Evolutionary conservation across 2,888 invertebrate genomes (phyloP).

Genomic region (Heliconius ismenius): DNA sequence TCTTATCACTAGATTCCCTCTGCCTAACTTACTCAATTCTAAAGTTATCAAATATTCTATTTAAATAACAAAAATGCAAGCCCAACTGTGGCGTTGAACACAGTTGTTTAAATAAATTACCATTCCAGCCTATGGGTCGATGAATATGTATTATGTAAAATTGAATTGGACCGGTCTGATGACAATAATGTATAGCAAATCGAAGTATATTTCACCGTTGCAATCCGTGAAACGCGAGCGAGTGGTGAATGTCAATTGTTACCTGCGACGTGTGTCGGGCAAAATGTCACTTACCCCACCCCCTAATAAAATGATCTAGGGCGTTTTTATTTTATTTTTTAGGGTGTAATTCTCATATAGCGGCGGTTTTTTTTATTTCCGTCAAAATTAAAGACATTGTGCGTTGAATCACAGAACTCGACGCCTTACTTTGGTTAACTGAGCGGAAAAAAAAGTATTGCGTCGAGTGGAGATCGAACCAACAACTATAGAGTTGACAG

Average conservation of each 20-base stretch:
- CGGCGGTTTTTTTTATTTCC: neutral
- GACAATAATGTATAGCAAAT: slow-evolving; percentile 52
- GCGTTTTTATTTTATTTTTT: neutral
- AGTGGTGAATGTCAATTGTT: slow-evolving; percentile 33
- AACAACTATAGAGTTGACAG: neutral
- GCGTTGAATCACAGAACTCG: neutral
- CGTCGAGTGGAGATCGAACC: neutral
- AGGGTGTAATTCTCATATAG: neutral
- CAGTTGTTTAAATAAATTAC: slow-evolving; percentile 75
- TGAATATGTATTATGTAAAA: slow-evolving; percentile 69
- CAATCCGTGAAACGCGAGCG: slow-evolving; percentile 33
- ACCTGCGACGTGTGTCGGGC: neutral
- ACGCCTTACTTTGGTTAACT: neutral
- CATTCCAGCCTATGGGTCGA: slow-evolving; percentile 72
- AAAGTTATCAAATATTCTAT: neutral
- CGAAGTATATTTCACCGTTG: slow-evolving; percentile 43
- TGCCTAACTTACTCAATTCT: too few species aligned
- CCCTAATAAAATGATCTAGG: slow-evolving; percentile 24
- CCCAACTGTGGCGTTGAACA: slow-evolving; percentile 55
- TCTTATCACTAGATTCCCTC: too few species aligned
- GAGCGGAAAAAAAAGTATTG: neutral
- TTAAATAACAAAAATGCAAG: slow-evolving; percentile 69
- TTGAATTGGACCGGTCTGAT: slow-evolving; percentile 66
- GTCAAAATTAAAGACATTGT: neutral
- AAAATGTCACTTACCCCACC: slow-evolving; percentile 15